phyloP scores from a whole-genome alignment of 1,140 invertebrate genomes.

The Scaptomyza pallida region DNA sequence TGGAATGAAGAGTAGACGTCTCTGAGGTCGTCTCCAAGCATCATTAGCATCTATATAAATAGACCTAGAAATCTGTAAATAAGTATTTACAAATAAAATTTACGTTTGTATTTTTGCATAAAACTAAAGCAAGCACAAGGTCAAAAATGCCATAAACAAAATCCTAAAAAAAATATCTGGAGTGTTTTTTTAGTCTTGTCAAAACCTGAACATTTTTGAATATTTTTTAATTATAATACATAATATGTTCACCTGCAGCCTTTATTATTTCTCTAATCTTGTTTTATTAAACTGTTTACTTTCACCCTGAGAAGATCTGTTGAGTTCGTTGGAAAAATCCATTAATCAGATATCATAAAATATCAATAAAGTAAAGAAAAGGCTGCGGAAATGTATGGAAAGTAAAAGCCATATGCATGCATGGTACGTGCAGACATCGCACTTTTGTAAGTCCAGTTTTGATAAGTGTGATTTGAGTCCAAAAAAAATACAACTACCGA shows the following conservation, averaged over 20 bases:
- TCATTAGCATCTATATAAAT: constrained; percentile 57
- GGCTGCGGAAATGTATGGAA: constrained; percentile 5
- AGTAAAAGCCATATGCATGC: constrained; percentile 28
- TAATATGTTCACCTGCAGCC: too few relatives aligned
- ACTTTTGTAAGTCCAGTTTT: constrained; percentile 19
- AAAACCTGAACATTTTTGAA: too few relatives aligned
- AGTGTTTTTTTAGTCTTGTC: too few relatives aligned
- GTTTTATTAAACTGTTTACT: not conserved
- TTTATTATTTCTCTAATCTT: too few relatives aligned
- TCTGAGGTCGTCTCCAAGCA: constrained; percentile 49
- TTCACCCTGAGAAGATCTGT: not conserved
- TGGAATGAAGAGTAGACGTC: constrained; percentile 13
- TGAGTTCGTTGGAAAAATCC: not conserved
- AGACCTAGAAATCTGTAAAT: not conserved
- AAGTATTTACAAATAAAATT: constrained; percentile 9
- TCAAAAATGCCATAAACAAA: too few relatives aligned
- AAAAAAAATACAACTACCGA: constrained; percentile 27
- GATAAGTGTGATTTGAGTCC: constrained; percentile 64
- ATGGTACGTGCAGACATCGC: constrained; percentile 30
- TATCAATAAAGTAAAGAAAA: constrained; percentile 14
- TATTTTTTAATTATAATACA: not conserved
- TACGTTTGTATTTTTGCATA: not conserved
- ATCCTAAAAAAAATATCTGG: too few relatives aligned
- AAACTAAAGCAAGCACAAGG: not conserved
- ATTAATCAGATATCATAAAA: not conserved